phyloP scores from a whole-genome alignment of 2,797 vertebrate species.

The Poecilia picta region DNA sequence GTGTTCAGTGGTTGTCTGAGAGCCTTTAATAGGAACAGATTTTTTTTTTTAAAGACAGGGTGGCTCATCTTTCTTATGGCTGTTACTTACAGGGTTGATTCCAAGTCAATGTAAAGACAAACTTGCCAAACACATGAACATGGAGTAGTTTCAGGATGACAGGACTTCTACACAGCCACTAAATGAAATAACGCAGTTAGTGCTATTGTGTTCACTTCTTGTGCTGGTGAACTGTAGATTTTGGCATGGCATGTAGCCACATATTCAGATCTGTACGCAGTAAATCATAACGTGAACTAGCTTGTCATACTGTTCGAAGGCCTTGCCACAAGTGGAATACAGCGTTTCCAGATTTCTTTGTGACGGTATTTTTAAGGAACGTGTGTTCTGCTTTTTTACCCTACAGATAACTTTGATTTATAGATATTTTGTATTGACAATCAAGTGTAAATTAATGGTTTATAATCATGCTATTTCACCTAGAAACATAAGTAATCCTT shows the following conservation, averaged over 20 bases:
- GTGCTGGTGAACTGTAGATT: slow-evolving; percentile 67
- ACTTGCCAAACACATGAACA: slow-evolving; percentile 23
- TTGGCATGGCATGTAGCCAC: slow-evolving; percentile 78
- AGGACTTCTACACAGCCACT: slow-evolving; percentile 35
- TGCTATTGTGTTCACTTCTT: slow-evolving; percentile 55
- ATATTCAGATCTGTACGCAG: slow-evolving; percentile 68
- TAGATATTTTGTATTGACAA: slow-evolving; percentile 85
- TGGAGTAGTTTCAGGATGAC: slow-evolving; percentile 28
- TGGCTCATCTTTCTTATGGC: slow-evolving; percentile 22
- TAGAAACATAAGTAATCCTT: slow-evolving; percentile 72
- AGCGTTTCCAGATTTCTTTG: slow-evolving; percentile 74
- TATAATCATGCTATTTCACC: slow-evolving; percentile 77
- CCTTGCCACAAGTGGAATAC: slow-evolving; percentile 69
- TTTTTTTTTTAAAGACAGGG: slow-evolving; percentile 45
- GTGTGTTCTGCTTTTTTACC: slow-evolving; percentile 78
- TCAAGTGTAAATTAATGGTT: slow-evolving; percentile 84
- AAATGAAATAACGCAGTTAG: slow-evolving; percentile 36
- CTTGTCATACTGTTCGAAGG: slow-evolving; percentile 69
- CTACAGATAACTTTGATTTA: slow-evolving; percentile 80
- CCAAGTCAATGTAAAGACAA: slow-evolving; percentile 23
- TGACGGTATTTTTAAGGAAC: slow-evolving; percentile 79
- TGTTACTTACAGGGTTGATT: slow-evolving; percentile 44
- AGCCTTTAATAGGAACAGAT: slow-evolving; percentile 30
- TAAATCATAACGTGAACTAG: slow-evolving; percentile 74
- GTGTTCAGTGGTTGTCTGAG: slow-evolving; percentile 32